Percentiles rank a stretch among this genome's conserved stretches.
Conservation (phyloP, 2,888 invertebrate genomes). For the Agrochola lota region DNA sequence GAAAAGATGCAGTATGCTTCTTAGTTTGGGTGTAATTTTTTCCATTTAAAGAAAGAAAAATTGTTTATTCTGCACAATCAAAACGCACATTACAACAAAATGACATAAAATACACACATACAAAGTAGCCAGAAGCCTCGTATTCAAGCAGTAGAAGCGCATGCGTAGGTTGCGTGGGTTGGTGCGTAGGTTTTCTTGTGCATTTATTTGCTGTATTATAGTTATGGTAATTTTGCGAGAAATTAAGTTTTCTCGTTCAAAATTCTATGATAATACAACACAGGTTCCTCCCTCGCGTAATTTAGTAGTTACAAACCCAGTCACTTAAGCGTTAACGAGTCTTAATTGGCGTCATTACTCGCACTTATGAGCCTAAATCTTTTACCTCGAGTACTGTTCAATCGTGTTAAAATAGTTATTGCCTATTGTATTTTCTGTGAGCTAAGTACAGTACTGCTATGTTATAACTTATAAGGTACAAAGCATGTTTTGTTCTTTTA, state of each 20-base stretch:
- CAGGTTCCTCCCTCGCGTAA: constrained; percentile 7
- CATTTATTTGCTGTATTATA: not conserved
- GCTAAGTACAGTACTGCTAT: not conserved
- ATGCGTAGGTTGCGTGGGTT: no score
- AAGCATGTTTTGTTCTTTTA: constrained; percentile 28
- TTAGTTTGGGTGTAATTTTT: not conserved
- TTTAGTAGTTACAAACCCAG: constrained; percentile 26
- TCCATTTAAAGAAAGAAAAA: not conserved
- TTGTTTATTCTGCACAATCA: no score
- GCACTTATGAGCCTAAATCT: constrained; percentile 22
- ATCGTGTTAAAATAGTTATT: constrained; percentile 31
- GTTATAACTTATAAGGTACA: constrained; percentile 13
- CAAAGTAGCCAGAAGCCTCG: no score
- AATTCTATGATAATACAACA: constrained; percentile 3
- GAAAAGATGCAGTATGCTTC: not conserved
- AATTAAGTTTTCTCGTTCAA: not conserved
- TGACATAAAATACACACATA: no score
- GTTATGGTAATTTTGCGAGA: not conserved
- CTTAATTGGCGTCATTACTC: constrained; percentile 43
- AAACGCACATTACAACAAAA: no score
- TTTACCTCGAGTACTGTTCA: not conserved
- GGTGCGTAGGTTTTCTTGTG: no score
- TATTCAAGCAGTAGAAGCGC: no score
- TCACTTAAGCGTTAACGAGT: constrained; percentile 31
- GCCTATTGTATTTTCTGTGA: constrained; percentile 37